Conservation (phyloP, 2,113 vertebrate genomes). For the Hiodon tergisus region DNA sequence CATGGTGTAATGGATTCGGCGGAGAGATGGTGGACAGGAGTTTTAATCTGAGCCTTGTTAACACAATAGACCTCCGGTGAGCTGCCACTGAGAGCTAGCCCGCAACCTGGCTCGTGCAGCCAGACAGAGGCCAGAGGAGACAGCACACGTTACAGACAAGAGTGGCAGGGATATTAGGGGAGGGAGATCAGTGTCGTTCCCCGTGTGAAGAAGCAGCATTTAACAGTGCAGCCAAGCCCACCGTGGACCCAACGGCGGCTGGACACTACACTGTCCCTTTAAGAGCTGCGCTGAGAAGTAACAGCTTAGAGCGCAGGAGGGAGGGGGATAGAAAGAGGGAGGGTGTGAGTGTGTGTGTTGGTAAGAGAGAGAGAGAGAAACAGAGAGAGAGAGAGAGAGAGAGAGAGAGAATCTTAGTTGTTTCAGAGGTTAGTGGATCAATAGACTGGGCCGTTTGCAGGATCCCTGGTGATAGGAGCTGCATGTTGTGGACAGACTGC, state of each 20-base stretch:
- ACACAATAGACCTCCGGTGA: too few relatives aligned
- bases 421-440: slow-evolving; percentile 86
- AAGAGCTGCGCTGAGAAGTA: slow-evolving; percentile 84
- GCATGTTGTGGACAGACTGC: slow-evolving; percentile 74
- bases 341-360: slow-evolving; percentile 38
- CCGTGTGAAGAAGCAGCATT: neutral
- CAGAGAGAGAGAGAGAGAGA: slow-evolving; percentile 47
- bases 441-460: slow-evolving; percentile 80
- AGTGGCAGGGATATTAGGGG: too few relatives aligned
- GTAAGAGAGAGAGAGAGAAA: slow-evolving; percentile 49
- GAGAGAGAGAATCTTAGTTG: slow-evolving; percentile 68
- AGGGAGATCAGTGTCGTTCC: neutral
- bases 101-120: too few relatives aligned
- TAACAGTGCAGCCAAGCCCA: slow-evolving; percentile 7
- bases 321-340: slow-evolving; percentile 61
- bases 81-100: too few relatives aligned
- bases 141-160: too few relatives aligned
- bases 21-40: neutral
- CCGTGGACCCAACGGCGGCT: neutral
- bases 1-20: neutral
- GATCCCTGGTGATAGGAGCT: slow-evolving; percentile 69
- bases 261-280: slow-evolving; percentile 78
- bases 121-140: too few relatives aligned
- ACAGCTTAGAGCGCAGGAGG: slow-evolving; percentile 59
- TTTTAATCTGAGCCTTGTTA: too few relatives aligned